Base-by-base conservation (phyloP, 2,113 vertebrate species). In the Chaetodon auriga region DNA sequence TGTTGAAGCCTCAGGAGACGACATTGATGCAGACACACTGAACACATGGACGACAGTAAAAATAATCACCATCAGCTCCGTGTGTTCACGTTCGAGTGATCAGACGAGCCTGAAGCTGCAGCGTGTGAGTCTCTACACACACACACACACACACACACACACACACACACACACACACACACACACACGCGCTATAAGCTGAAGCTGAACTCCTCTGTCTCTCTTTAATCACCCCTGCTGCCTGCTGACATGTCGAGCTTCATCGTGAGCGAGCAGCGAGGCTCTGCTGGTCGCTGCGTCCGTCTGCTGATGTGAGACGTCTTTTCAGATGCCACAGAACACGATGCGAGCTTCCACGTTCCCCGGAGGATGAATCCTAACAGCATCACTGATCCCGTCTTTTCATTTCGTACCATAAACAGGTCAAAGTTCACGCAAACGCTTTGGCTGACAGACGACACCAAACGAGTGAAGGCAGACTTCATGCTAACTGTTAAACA, bases 41-140 rank as follows among this genome's bases (percentile, higher is more conserved):
- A 77, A 65, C 66, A 71, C 75, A 61, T 23, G 81, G 68, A 30
- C 30, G 30, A 2, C 46, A 53, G 21, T 58, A 64, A 64, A 43
- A 41, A 14, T 3, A 48, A 51, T 7, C 61, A 72, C 14, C 23
- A n/a, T 21, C 45, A 11, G 68, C 60, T 83, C 68, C 68, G 15
- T 23, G 7, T 61, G 83, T 74, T 69, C 7, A 2, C 14, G 68
- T 2, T 1, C 12, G 23, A 0, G 11, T 3, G 64, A 82, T 60
- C 51, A 5, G 2, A 51, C 23, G 14, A 16, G 57, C 36, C 53
- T 35, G 43, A 18, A 60, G 60, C 23, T 36, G 66, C 1, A 0
- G 9, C 35, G 5, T 1, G 43, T 45, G 57, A 16, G 46, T 25
- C 14, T 41, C n/a, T 14, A 2, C 23, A 49, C 15, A 21, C 30